Base-by-base conservation (phyloP, 2,888 invertebrate genomes). In the Thumatha senex region DNA sequence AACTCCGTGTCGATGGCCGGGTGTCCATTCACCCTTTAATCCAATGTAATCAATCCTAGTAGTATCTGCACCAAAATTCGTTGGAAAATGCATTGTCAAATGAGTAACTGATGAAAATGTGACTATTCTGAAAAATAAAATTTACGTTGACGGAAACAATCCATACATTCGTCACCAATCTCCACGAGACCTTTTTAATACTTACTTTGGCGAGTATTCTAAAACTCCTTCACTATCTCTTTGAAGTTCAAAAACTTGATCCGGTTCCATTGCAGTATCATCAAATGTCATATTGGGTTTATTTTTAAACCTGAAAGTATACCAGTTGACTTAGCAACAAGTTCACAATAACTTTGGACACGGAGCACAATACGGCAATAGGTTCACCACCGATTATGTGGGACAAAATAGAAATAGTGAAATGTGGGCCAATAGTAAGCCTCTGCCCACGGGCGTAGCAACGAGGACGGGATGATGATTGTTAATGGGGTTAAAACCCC, bases 241-340 rank as follows among this genome's bases (percentile, higher is more conserved):
- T 58, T 95, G 94, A 43, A 99, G 85, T 66, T 98, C 97, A 92
- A 98, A 97, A 76, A 96, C 96, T 88, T 99, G 98, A 79, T 98
- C 98, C 7, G 98, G 92, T 69, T 93, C 93, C 45, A 89, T 84
- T 9, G 85, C 74, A 1, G 93, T 94, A 90, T 98, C 97, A 91
- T 98, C 98, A 90, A 99, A 99, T 15, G 97, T 96, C 98, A 99
- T 98, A 67, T 95, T 94, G 1, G 97, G 97, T 54, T 96, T 93
- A 89, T 99, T 99, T 90, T 98, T 99, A 83, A 94, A 99, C 64
- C 98, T 97, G 84, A 80, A 54, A 56, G 7, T 2, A 39, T 24
- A 24, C 18, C 2, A 24, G 18, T 24, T 2, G 18, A 24, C 18
- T 24, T 24, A 24, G 18, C 18, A 24, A 5, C n/a, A n/a, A n/a